Evolutionary conservation across 2,797 vertebrate genomes (phyloP).

Genomic region (Novumbra hubbsi): DNA sequence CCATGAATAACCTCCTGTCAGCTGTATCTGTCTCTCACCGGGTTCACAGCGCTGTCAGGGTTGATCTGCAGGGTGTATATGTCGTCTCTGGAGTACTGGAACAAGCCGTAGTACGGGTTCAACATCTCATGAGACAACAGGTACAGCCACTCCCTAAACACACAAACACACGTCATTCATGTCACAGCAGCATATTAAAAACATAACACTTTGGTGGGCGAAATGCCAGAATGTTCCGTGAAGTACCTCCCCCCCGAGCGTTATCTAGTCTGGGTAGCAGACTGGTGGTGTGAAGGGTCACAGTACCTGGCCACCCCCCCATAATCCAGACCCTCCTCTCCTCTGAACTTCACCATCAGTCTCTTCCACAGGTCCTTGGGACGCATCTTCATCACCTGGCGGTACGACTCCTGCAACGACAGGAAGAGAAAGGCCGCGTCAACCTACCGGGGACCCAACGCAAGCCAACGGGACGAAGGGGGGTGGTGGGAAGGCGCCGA

Average conservation of each 20-base stretch:
- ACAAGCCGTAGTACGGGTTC: constrained; percentile 97
- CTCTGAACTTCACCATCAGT: constrained; percentile 98
- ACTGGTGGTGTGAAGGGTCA: not conserved
- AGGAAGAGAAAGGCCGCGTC: not conserved
- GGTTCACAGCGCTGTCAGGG: constrained; percentile 95
- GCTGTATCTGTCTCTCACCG: constrained; percentile 71
- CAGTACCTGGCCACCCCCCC: constrained; percentile 94
- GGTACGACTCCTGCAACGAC: constrained; percentile 88
- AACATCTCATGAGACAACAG: constrained; percentile 97
- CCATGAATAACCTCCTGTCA: not conserved
- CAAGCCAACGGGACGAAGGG: not conserved
- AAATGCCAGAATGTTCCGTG: not conserved
- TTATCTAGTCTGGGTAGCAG: not conserved
- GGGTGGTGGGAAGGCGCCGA: not conserved
- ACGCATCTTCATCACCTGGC: constrained; percentile 99
- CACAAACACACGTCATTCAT: not conserved
- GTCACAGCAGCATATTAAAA: not conserved
- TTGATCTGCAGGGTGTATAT: constrained; percentile 98
- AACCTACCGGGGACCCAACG: not conserved
- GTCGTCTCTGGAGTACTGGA: constrained; percentile 97
- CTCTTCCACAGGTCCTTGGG: constrained; percentile 98
- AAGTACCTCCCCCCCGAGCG: not conserved
- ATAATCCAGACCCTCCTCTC: constrained; percentile 97
- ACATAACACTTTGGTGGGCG: not conserved
- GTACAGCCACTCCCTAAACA: constrained; percentile 92